Evolutionary conservation across 35 echinoderm and acorn worm genomes (phyloP).

Genomic region (Ophiothrix spiculata): DNA sequence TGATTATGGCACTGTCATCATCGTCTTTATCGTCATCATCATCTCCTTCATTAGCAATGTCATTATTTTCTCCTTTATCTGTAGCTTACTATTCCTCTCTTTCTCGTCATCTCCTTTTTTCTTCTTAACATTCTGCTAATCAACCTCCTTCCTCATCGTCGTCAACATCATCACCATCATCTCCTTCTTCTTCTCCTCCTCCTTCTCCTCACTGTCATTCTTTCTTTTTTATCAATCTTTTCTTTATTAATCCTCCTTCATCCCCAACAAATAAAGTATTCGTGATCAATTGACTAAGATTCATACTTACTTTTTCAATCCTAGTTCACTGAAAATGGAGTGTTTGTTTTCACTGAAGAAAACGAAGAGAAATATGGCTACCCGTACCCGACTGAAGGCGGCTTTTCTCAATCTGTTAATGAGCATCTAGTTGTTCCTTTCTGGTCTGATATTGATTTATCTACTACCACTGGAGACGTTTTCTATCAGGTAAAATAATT

Average conservation of each 20-base stretch:
- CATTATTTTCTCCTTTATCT: background rate
- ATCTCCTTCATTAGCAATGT: background rate
- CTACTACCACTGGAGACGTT: conserved; percentile 55
- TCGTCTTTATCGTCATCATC: background rate
- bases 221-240: background rate
- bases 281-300: no score
- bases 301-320: background rate
- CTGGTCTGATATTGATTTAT: conserved; percentile 82
- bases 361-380: conserved; percentile 82
- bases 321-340: conserved; percentile 87
- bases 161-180: background rate
- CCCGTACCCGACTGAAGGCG: conserved; percentile 56
- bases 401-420: conserved; percentile 35
- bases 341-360: conserved; percentile 67
- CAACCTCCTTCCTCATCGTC: background rate
- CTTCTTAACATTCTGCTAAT: background rate
- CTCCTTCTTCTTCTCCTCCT: background rate
- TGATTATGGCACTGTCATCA: no score
- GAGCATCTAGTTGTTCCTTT: conserved; percentile 61
- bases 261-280: no score
- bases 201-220: background rate
- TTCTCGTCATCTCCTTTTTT: background rate
- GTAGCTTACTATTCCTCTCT: background rate
- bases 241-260: no score
- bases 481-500: conserved; percentile 79